phyloP scores from a whole-genome alignment of 2,888 invertebrate species.

The Cryptocephalus moraei region DNA sequence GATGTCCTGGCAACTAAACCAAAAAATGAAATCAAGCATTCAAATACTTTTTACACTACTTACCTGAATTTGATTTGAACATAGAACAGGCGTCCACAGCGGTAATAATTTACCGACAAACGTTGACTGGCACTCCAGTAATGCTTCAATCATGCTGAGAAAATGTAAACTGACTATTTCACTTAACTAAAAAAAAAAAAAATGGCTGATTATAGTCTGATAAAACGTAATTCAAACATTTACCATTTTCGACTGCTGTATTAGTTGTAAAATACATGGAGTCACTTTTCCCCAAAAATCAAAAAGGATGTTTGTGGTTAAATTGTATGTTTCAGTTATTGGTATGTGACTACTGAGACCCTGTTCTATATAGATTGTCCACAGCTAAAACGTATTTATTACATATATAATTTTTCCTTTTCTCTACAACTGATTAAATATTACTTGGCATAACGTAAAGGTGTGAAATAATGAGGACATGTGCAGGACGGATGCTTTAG shows the following conservation, averaged over 20 bases:
- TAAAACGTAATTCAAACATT: conserved; percentile 27
- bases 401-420: background rate
- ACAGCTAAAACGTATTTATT: conserved; percentile 49
- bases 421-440: background rate
- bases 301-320: conserved; percentile 72
- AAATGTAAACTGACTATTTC: conserved; percentile 98
- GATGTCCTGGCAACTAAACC: conserved; percentile 74
- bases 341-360: conserved; percentile 57
- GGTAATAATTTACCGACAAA: conserved; percentile 85
- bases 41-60: conserved; percentile 6
- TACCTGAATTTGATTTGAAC: conserved; percentile 79
- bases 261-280: conserved; percentile 85
- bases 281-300: conserved; percentile 99
- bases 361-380: conserved; percentile 97
- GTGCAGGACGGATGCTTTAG: conserved; percentile 82
- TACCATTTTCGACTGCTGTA: conserved; percentile 85
- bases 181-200: conserved; percentile 58
- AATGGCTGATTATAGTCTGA: conserved; percentile 8
- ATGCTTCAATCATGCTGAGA: conserved; percentile 84
- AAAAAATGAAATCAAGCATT: conserved; percentile 1
- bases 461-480: conserved; percentile 96
- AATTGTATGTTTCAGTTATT: conserved; percentile 60
- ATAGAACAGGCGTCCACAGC: conserved; percentile 91
- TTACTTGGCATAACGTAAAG: conserved; percentile 89
- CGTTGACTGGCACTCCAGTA: conserved; percentile 90